These are phyloP conservation scores for Paratrypauchen microcephalus DNA, from an alignment of 2,797 vertebrate genomes.

Conservation along the genomic window DNA sequence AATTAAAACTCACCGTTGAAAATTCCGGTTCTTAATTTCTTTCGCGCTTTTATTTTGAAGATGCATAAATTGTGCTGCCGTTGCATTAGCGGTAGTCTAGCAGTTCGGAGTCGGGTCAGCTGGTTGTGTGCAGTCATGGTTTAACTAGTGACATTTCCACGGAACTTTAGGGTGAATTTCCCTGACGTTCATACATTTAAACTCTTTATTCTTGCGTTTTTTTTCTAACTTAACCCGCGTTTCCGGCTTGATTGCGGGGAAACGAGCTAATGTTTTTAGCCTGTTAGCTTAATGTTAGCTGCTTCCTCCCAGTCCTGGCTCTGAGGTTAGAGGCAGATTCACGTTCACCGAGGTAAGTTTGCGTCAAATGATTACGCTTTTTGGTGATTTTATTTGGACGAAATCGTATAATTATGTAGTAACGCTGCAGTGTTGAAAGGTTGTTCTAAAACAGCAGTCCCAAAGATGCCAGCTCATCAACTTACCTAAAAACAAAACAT, in stretches of 20 bases:
- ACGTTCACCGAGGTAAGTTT: background rate
- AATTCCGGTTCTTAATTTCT: background rate
- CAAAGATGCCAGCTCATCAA: background rate
- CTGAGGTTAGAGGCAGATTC: too few species aligned
- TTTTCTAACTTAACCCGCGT: background rate
- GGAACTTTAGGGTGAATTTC: background rate
- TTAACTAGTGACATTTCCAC: background rate
- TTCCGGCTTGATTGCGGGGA: background rate
- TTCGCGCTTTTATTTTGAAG: background rate
- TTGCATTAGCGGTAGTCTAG: background rate
- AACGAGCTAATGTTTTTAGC: conserved; percentile 8
- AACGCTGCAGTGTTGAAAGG: background rate
- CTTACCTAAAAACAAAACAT: too few species aligned
- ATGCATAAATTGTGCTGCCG: background rate
- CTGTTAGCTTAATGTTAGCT: conserved; percentile 5
- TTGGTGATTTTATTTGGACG: background rate
- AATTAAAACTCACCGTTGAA: background rate
- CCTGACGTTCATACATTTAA: background rate
- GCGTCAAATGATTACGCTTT: background rate
- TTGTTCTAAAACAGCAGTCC: background rate
- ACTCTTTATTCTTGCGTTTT: background rate
- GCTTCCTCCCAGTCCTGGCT: too few species aligned
- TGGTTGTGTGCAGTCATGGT: conserved; percentile 8
- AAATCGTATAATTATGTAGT: background rate
- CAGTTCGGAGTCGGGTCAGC: too few species aligned